Conservation (phyloP, 1,140 invertebrate species). For the Aporrectodea caliginosa region DNA sequence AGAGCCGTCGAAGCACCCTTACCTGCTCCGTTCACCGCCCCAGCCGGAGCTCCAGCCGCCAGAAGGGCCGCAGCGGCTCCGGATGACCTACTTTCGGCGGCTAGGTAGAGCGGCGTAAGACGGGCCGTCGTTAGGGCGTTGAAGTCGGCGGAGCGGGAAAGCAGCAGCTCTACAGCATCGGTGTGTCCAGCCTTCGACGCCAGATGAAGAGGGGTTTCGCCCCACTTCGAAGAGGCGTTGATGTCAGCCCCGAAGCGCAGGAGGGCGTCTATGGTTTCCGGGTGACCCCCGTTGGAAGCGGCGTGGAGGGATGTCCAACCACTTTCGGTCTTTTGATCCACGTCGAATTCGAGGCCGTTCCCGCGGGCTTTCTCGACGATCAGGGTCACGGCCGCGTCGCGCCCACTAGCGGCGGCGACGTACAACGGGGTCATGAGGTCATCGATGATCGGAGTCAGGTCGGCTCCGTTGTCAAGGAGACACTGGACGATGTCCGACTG, state of each 20-base stretch:
- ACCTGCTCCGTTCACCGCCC: not conserved
- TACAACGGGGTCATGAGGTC: not conserved
- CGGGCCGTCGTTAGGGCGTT: slow-evolving; percentile 9
- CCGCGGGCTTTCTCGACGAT: not conserved
- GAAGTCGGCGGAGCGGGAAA: not conserved
- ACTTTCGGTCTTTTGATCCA: not conserved
- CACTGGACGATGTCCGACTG: not conserved
- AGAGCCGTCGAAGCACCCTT: slow-evolving; percentile 68
- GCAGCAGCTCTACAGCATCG: slow-evolving; percentile 11
- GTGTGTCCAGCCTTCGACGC: slow-evolving; percentile 14
- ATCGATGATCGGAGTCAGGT: not conserved
- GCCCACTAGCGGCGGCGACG: not conserved
- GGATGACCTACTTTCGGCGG: not conserved
- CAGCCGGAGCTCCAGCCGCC: not conserved
- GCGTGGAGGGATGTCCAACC: slow-evolving; percentile 19
- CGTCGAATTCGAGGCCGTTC: not conserved
- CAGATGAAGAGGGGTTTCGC: slow-evolving; percentile 12
- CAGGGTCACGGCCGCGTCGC: not conserved
- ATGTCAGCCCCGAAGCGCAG: not conserved
- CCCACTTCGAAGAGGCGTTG: slow-evolving; percentile 4
- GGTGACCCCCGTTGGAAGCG: slow-evolving; percentile 18
- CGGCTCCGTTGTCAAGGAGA: not conserved
- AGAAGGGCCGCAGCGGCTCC: not conserved
- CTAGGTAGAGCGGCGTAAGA: slow-evolving; percentile 7
- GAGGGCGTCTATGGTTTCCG: not conserved